Evolutionary conservation across 2,113 vertebrate genomes (phyloP), one percentile per base, ranked within the genome.

Genomic region (Chaetodon trifascialis): DNA sequence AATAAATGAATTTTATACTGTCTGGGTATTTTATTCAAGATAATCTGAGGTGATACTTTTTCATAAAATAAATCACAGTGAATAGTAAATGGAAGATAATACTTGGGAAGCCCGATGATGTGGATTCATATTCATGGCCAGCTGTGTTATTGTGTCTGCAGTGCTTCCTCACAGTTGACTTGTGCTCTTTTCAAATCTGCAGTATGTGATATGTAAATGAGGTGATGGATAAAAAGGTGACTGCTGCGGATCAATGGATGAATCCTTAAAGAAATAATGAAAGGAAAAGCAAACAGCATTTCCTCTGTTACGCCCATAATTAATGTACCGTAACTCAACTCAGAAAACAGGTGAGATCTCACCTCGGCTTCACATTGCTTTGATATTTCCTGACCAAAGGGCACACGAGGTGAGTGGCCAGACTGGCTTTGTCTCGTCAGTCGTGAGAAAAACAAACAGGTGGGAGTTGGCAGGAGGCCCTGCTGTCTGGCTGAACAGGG

Each of bases 381-480:
- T 75, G 23, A 40, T 38, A 17, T 63, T 59, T n/a, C 70, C 56
- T 70, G 40, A 46, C 34, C 56, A 64, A 65, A 67, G 54, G 60
- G 51, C 25, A 65, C 30, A 17, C 7, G 16, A 72, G 73, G 46
- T 11, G 55, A 65, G 62, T 36, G 36, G 38, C 19, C 56, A 11
- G 14, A 19, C 30, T 47, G 34, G 30, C 25, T 73, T 82, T 70
- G 55, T 83, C 68, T 60, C 62, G 34, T 77, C 63, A 62, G 5
- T 10, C 1, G 9, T 54, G 9, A 30, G 15, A 49, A 46, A 62
- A 56, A 64, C 56, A 71, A 80, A 66, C 49, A 79, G 55, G 76
- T 66, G 73, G 15, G 49, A 84, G 38, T 59, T 60, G 71, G 56
- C 64, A n/a, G n/a, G 63, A 80, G 64, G 12, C 12, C 58, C 64